Evolutionary conservation across 2,797 vertebrate species (phyloP).

Genomic region (Orientallactaga sibirica): DNA sequence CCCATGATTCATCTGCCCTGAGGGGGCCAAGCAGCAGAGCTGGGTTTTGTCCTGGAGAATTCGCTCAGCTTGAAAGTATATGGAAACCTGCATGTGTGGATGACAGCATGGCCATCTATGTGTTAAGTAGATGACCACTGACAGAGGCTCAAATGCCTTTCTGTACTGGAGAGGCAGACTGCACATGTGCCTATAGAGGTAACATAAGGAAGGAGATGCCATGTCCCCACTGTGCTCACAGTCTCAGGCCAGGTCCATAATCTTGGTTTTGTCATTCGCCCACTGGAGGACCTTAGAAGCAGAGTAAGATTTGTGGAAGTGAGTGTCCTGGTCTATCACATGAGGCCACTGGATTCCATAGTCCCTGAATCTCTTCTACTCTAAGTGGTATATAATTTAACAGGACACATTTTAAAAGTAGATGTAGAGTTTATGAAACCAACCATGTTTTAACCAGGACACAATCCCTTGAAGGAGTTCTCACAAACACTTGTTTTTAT

Average conservation of each 20-base stretch:
- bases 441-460: slow-evolving; percentile 48
- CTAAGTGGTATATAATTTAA: not conserved
- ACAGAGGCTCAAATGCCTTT: not conserved
- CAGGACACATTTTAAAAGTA: slow-evolving; percentile 3
- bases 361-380: not conserved
- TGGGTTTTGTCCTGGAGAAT: slow-evolving; percentile 18
- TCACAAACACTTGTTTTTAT: slow-evolving; percentile 20
- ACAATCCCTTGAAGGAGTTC: not conserved
- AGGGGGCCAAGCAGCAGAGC: not conserved
- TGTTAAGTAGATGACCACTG: not conserved
- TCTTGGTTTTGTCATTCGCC: not conserved
- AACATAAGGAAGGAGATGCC: not conserved
- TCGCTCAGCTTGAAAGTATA: not conserved
- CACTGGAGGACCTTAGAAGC: not conserved
- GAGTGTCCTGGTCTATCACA: not conserved
- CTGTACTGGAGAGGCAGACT: not conserved
- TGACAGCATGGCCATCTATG: not conserved
- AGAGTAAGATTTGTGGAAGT: not conserved
- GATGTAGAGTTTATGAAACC: slow-evolving; percentile 1
- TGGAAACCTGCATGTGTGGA: not conserved
- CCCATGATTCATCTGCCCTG: not conserved
- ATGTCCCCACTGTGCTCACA: not conserved
- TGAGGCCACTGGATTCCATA: not conserved
- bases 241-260: not conserved
- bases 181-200: not conserved